Conservation (phyloP, 2,113 vertebrate species). For the Hemibagrus wyckioides region DNA sequence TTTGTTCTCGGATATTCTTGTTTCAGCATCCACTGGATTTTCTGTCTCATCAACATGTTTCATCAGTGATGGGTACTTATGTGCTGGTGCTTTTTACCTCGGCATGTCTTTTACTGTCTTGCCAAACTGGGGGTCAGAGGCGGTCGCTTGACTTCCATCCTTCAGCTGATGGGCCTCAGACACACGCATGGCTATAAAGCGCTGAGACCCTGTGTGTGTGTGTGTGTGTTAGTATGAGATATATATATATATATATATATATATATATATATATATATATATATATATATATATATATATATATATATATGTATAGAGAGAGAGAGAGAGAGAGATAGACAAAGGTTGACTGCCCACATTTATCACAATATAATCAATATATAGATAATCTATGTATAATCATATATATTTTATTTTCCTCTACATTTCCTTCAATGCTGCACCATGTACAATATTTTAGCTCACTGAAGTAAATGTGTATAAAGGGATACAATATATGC, state of each 20-base stretch:
- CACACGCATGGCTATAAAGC: slow-evolving; percentile 79
- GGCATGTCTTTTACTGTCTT: slow-evolving; percentile 89
- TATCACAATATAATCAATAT: not conserved
- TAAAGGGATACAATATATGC: not conserved
- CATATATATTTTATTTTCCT: not conserved
- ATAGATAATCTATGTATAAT: not conserved
- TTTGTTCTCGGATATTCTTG: not conserved
- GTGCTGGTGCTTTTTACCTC: slow-evolving; percentile 68
- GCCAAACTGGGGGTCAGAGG: slow-evolving; percentile 82
- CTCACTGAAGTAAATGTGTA: not conserved
- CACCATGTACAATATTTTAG: not conserved
- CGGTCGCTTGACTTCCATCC: slow-evolving; percentile 73
- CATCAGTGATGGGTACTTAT: not conserved
- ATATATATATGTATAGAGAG: not conserved
- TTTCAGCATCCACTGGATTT: slow-evolving; percentile 24
- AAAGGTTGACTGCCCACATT: not conserved
- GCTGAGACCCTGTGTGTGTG: slow-evolving; percentile 79
- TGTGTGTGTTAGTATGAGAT: not conserved
- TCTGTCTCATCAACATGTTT: not conserved
- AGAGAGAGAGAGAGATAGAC: not conserved
- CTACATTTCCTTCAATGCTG: not conserved
- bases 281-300: too few species aligned
- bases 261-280: too few species aligned
- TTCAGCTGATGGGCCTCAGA: slow-evolving; percentile 86
- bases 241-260: not conserved